Conservation (phyloP, 1,140 invertebrate species). For the Drosophila sulfurigaster region DNA sequence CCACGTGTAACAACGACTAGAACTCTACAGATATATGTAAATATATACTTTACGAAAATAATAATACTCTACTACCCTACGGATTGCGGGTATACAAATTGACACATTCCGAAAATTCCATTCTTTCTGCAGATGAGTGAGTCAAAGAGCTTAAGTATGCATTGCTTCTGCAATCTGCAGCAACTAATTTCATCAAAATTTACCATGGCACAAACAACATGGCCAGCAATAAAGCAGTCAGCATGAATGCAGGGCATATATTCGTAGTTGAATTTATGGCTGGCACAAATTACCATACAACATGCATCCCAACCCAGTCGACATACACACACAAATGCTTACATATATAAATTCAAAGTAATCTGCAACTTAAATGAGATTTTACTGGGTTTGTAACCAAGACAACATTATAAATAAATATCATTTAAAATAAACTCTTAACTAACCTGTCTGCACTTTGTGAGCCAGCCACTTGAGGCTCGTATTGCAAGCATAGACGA, state of each 20-base stretch:
- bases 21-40: no score
- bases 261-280: constrained; percentile 21
- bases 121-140: background rate
- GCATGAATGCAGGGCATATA: constrained; percentile 30
- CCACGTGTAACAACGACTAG: no score
- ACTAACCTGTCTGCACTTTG: constrained; percentile 82
- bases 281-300: constrained; percentile 48
- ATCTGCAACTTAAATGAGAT: constrained; percentile 80
- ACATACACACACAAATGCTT: constrained; percentile 1
- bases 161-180: constrained; percentile 33
- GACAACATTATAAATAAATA: constrained; percentile 79
- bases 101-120: background rate
- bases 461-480: constrained; percentile 42
- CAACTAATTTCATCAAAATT: constrained; percentile 67
- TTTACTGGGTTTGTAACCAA: constrained; percentile 29
- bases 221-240: constrained; percentile 21
- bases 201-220: constrained; percentile 28
- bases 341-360: constrained; percentile 58
- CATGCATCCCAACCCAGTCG: constrained; percentile 18
- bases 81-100: no score
- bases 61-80: no score
- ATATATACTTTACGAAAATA: no score
- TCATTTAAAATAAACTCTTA: constrained; percentile 79
- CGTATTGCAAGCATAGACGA: constrained; percentile 26
- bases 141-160: constrained; percentile 25